Percentiles rank a stretch among this genome's conserved stretches.
phyloP scores from a whole-genome alignment of 1,140 invertebrate genomes.

The Stegodyphus dumicola region DNA sequence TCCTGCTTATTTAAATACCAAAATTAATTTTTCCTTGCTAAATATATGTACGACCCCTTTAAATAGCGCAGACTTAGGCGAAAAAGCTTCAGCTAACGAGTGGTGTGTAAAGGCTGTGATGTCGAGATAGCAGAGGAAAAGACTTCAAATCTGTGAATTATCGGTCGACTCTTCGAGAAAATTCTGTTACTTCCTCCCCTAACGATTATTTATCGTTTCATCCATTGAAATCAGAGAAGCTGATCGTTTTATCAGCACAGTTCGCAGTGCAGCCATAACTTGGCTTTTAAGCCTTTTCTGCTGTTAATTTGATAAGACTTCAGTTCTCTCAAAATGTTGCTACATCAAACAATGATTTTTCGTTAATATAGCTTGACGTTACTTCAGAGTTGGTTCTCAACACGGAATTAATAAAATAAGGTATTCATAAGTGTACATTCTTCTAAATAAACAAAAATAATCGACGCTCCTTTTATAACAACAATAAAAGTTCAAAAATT shows the following conservation, averaged over 20 bases:
- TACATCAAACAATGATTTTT: too few relatives aligned
- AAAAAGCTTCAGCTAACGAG: not conserved
- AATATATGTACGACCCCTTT: not conserved
- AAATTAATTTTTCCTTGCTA: too few relatives aligned
- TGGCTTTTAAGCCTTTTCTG: slow-evolving; percentile 20
- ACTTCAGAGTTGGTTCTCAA: too few relatives aligned
- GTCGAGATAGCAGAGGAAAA: not conserved
- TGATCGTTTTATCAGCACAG: not conserved
- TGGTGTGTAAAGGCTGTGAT: not conserved
- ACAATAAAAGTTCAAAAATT: too few relatives aligned
- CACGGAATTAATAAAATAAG: too few relatives aligned
- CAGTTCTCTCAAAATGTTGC: too few relatives aligned
- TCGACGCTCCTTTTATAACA: too few relatives aligned
- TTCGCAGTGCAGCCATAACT: slow-evolving; percentile 2
- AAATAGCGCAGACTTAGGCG: too few relatives aligned
- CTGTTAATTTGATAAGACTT: slow-evolving; percentile 13
- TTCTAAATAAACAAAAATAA: too few relatives aligned
- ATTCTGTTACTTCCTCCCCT: not conserved
- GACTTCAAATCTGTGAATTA: slow-evolving; percentile 1
- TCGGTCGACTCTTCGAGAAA: not conserved
- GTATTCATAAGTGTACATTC: too few relatives aligned
- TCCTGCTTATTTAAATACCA: too few relatives aligned
- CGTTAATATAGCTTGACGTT: too few relatives aligned
- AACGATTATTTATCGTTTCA: slow-evolving; percentile 29
- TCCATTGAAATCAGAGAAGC: not conserved